A percentile compares a stretch with the other conserved stretches of the same genome.
phyloP scores from a whole-genome alignment of 2,113 vertebrate genomes.

The human (Homo sapiens) region DNA sequence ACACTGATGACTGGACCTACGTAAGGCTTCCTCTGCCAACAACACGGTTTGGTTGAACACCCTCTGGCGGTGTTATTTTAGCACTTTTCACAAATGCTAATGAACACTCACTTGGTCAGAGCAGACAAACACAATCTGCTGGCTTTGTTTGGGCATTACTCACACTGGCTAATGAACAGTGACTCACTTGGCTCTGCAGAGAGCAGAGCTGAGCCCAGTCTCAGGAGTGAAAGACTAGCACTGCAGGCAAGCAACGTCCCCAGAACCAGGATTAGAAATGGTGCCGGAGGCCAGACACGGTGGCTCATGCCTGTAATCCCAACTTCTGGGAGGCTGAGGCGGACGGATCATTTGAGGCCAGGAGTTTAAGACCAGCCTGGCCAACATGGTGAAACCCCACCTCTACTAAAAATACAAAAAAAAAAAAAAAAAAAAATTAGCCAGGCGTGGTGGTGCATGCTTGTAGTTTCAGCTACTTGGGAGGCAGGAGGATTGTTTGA shows the following conservation, averaged over 20 bases:
- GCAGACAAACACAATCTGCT: slow-evolving; percentile 50
- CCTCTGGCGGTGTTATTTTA: slow-evolving; percentile 21
- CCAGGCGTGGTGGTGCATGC: too few relatives aligned
- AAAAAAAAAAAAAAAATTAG: too few relatives aligned
- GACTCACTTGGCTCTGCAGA: background rate
- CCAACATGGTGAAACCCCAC: too few relatives aligned
- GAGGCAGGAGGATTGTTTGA: too few relatives aligned
- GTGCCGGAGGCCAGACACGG: too few relatives aligned
- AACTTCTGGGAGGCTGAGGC: too few relatives aligned
- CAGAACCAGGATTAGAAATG: background rate
- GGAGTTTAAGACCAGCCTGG: too few relatives aligned
- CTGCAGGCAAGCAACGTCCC: background rate
- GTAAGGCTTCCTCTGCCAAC: background rate
- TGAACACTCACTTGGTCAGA: slow-evolving; percentile 12
- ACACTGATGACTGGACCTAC: background rate
- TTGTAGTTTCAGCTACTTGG: too few relatives aligned
- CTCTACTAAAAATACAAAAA: too few relatives aligned
- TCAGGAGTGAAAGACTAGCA: background rate
- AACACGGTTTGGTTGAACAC: background rate
- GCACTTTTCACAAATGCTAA: slow-evolving; percentile 51
- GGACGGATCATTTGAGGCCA: too few relatives aligned
- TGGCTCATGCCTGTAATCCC: background rate
- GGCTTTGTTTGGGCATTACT: background rate
- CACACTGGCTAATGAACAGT: background rate
- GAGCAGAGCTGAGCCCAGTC: background rate